Evolutionary conservation across 2,888 invertebrate genomes (phyloP).

Genomic region (Lycaena phlaeas): DNA sequence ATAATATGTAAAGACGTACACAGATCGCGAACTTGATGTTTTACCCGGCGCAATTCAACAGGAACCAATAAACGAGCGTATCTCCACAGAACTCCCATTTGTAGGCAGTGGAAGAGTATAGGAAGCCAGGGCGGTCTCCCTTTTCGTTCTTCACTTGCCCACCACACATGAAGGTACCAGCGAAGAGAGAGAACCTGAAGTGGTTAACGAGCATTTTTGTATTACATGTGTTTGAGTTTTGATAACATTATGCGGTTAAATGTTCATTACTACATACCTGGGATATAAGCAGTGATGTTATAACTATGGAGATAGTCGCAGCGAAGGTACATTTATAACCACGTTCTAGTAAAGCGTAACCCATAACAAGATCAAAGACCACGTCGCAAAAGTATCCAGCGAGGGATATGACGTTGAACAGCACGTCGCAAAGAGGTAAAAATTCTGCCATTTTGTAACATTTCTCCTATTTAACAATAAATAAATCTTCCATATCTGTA

Average conservation of each 20-base stretch:
- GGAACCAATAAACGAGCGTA: conserved; percentile 90
- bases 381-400: conserved; percentile 93
- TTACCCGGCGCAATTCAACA: conserved; percentile 85
- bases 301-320: conserved; percentile 79
- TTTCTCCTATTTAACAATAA: conserved; percentile 32
- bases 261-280: conserved; percentile 76
- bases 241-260: too few relatives aligned
- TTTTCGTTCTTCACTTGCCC: conserved; percentile 53
- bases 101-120: conserved; percentile 76
- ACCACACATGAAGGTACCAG: conserved; percentile 78
- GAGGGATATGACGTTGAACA: conserved; percentile 92
- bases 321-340: conserved; percentile 77
- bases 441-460: conserved; percentile 81
- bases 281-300: conserved; percentile 81
- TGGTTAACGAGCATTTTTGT: too few relatives aligned
- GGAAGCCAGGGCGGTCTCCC: conserved; percentile 66
- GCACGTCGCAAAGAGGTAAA: conserved; percentile 90
- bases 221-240: too few relatives aligned
- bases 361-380: conserved; percentile 89
- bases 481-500: conserved; percentile 17
- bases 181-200: conserved; percentile 77
- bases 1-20: conserved; percentile 70
- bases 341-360: conserved; percentile 84
- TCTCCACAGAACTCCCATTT: conserved; percentile 83
- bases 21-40: conserved; percentile 83